Conservation (phyloP, 2,888 invertebrate genomes). For the Synanthedon tipuliformis region DNA sequence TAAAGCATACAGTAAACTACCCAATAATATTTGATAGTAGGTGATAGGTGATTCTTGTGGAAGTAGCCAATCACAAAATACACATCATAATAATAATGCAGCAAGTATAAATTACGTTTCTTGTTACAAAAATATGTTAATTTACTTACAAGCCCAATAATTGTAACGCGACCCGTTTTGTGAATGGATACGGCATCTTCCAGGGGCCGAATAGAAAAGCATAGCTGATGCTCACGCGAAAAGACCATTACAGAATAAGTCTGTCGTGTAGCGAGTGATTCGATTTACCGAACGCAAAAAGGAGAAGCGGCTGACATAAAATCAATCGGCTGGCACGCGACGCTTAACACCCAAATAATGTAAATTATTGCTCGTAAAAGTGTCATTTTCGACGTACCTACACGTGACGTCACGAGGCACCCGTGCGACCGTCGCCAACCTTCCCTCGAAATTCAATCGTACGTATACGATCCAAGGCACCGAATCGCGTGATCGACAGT, state of each 20-base stretch:
- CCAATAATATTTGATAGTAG: too few species aligned
- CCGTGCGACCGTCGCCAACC: slow-evolving; percentile 7
- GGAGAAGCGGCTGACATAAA: slow-evolving; percentile 63
- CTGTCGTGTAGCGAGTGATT: slow-evolving; percentile 58
- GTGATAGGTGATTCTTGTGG: too few species aligned
- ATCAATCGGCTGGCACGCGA: slow-evolving; percentile 68
- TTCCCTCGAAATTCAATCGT: slow-evolving; percentile 22
- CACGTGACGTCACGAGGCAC: slow-evolving; percentile 55
- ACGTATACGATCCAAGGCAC: slow-evolving; percentile 13
- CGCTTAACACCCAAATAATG: slow-evolving; percentile 64
- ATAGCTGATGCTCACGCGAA: slow-evolving; percentile 45
- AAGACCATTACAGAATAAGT: slow-evolving; percentile 60
- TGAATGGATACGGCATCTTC: slow-evolving; percentile 18
- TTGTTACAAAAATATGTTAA: too few species aligned
- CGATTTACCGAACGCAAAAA: slow-evolving; percentile 63
- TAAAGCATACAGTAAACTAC: too few species aligned
- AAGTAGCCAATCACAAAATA: too few species aligned
- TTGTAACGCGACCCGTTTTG: slow-evolving; percentile 12
- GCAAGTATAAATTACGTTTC: too few species aligned
- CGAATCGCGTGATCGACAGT: slow-evolving; percentile 17
- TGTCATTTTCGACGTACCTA: slow-evolving; percentile 67
- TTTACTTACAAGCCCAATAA: neutral
- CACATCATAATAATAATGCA: too few species aligned
- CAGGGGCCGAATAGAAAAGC: slow-evolving; percentile 21
- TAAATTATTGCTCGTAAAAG: slow-evolving; percentile 69